These are phyloP conservation scores for Thamnophis elegans DNA, from an alignment of 2,797 vertebrate species.

Conservation along the genomic window DNA sequence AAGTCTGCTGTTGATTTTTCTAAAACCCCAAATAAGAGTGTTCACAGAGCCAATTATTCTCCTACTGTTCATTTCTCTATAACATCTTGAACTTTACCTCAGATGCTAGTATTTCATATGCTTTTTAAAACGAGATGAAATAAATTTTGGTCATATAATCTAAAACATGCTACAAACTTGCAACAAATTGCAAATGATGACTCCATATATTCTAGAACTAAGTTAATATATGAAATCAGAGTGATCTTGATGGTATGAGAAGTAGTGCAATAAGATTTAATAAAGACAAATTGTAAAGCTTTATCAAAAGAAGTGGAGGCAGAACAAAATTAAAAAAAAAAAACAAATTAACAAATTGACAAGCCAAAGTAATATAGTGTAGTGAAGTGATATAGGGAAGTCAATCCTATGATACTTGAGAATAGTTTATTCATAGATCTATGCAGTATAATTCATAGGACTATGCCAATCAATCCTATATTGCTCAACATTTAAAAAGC, in stretches of 20 bases:
- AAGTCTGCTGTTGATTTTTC: not conserved
- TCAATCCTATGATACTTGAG: not conserved
- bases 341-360: not conserved
- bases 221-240: not conserved
- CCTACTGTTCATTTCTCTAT: not conserved
- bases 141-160: not conserved
- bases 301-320: not conserved
- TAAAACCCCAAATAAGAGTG: not conserved
- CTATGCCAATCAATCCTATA: not conserved
- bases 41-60: not conserved
- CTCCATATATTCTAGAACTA: slow-evolving; percentile 52
- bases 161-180: not conserved
- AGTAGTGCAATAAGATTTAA: not conserved
- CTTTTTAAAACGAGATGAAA: slow-evolving; percentile 15
- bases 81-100: not conserved
- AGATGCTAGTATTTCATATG: not conserved
- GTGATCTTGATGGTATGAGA: not conserved
- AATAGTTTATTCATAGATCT: not conserved
- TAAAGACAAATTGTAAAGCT: not conserved
- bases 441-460: not conserved
- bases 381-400: not conserved
- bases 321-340: not conserved
- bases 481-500: not conserved
- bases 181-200: slow-evolving; percentile 42
- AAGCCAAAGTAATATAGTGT: not conserved